These are phyloP conservation scores for Tethea ocularis DNA, from an alignment of 2,888 invertebrate genomes.

Conservation along the genomic window DNA sequence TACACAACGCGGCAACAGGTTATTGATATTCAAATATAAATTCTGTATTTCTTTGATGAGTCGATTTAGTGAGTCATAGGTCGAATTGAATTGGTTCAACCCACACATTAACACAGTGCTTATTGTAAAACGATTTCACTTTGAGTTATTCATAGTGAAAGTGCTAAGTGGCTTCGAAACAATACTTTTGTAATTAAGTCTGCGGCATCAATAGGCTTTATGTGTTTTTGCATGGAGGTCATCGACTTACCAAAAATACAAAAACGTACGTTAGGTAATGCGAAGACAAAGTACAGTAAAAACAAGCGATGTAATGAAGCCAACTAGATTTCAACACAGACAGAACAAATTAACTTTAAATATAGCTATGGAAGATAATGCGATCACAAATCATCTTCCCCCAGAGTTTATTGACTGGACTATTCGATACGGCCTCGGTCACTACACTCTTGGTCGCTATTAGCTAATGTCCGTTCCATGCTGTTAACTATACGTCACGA, in stretches of 20 bases:
- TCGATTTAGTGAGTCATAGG: slow-evolving; percentile 28
- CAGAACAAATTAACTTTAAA: neutral
- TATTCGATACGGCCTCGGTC: neutral
- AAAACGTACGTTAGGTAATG: neutral
- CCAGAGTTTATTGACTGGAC: neutral
- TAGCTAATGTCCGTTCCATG: neutral
- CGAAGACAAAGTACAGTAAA: too few relatives aligned
- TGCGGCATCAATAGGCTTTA: neutral
- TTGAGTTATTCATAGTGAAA: slow-evolving; percentile 62
- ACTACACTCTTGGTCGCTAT: neutral
- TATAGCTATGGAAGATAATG: neutral
- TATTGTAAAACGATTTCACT: slow-evolving; percentile 70
- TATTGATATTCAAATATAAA: too few relatives aligned
- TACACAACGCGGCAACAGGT: too few relatives aligned
- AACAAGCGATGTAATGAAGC: neutral
- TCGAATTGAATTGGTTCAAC: slow-evolving; percentile 44
- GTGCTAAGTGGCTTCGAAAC: slow-evolving; percentile 55
- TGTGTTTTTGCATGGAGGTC: neutral
- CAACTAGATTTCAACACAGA: neutral
- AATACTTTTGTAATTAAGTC: slow-evolving; percentile 28
- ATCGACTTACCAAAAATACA: neutral
- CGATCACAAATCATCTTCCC: neutral
- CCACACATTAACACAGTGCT: slow-evolving; percentile 47
- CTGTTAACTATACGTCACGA: too few relatives aligned
- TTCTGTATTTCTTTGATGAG: neutral